Evolutionary conservation across 2,113 vertebrate species (phyloP), one percentile per base, ranked within the genome.

Genomic region (Hyla sarda): DNA sequence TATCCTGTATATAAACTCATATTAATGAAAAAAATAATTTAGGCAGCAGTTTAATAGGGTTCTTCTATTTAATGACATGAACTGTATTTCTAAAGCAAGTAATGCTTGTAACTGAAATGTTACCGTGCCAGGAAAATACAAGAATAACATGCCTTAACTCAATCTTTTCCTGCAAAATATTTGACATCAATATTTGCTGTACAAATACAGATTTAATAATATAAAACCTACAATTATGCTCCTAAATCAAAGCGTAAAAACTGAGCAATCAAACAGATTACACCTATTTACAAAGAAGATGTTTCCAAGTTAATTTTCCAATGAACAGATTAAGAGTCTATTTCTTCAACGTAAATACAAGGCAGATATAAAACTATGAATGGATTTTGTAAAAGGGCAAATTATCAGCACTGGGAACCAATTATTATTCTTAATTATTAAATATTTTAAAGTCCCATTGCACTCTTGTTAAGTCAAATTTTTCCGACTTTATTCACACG

Each of bases 91-190:
- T 75, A 8, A 76, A 76, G 47, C 5, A 14, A 17, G 47, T 48
- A 50, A 50, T 30, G n/a, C n/a, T 76, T 30, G 25, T 30, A 34
- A 52, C 30, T 9, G 37, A 58, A 58, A 79, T 37, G 30, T 79
- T 79, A 79, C 50, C 21, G 76, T 79, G 76, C 76, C 76, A 79
- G 50, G 52, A 58, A 79, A 79, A 56, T 69, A 58, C 23, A 79
- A 56, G 32, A 79, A 58, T 58, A 79, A 58, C 76, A 79, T 58
- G 50, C 50, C 76, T 79, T 79, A 79, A 81, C 78, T 62, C 78
- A 81, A 62, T 81, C 78, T 69, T 62, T 67, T 67, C 60, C 80
- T 71, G n/a, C 37, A 50, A 82, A 82, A 82, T 82, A 82, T 82
- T 82, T 82, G 21, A 67, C 30, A 82, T 69, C 41, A 82, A 34